Percentiles rank a stretch among this genome's conserved stretches.
Conservation (phyloP, 2,113 vertebrate genomes). For the Datnioides undecimradiatus region DNA sequence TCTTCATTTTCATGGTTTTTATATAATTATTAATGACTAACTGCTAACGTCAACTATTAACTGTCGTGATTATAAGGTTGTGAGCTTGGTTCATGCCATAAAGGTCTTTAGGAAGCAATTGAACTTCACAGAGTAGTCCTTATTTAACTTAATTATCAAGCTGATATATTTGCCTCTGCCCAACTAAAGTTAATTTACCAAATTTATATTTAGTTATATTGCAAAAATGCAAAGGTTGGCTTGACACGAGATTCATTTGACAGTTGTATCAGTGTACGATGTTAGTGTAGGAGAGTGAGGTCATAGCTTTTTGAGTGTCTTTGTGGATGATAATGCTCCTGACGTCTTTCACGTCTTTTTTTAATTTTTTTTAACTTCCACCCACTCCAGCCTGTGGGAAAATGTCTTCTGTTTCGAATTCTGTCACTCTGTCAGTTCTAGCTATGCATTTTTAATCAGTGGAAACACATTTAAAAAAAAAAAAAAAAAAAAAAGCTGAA, state of each 20-base stretch:
- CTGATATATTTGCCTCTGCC: slow-evolving; percentile 5
- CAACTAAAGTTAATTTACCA: not conserved
- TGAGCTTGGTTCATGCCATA: not conserved
- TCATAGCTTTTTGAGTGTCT: slow-evolving; percentile 20
- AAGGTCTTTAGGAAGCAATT: not conserved
- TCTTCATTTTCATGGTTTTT: not conserved
- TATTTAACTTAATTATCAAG: not conserved
- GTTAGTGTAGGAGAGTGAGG: slow-evolving; percentile 5
- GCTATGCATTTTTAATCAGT: slow-evolving; percentile 27
- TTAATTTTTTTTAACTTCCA: not conserved
- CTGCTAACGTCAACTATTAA: not conserved
- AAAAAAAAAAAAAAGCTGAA: not conserved
- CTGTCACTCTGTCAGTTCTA: not conserved
- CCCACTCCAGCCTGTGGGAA: slow-evolving; percentile 28
- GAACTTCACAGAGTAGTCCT: not conserved
- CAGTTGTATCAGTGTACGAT: slow-evolving; percentile 13
- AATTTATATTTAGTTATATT: not conserved
- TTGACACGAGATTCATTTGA: slow-evolving; percentile 24
- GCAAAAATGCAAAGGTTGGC: not conserved
- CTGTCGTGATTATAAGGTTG: not conserved
- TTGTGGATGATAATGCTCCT: slow-evolving; percentile 11
- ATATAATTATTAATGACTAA: not conserved
- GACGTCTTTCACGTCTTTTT: not conserved
- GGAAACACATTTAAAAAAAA: not conserved
- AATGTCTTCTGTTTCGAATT: slow-evolving; percentile 27